These are phyloP conservation scores for Aulostomus chinensis DNA, from an alignment of 2,797 vertebrate genomes.

Conservation along the genomic window DNA sequence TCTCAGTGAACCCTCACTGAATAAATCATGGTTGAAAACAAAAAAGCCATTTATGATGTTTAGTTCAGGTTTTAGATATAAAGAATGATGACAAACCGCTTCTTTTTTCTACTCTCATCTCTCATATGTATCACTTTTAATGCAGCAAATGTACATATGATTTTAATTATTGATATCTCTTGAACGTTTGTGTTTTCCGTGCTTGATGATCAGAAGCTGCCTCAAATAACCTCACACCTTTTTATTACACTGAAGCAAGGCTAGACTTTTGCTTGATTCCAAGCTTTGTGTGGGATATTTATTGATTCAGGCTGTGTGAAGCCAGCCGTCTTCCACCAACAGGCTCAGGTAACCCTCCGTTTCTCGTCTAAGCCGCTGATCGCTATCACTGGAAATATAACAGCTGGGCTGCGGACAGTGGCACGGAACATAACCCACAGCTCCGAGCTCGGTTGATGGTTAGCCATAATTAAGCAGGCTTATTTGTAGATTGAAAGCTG, in stretches of 20 bases:
- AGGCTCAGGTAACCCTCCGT: slow-evolving; percentile 13
- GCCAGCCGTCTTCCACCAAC: slow-evolving; percentile 45
- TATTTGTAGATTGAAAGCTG: slow-evolving; percentile 55
- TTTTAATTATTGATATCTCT: too few species aligned
- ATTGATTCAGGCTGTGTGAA: slow-evolving; percentile 49
- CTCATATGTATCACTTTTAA: too few species aligned
- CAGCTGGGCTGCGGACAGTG: slow-evolving; percentile 33
- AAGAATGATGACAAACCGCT: too few species aligned
- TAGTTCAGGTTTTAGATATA: too few species aligned
- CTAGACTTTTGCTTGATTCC: slow-evolving; percentile 21
- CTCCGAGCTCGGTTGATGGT: slow-evolving; percentile 35
- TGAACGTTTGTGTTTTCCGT: too few species aligned
- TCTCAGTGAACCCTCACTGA: too few species aligned
- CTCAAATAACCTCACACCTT: slow-evolving; percentile 22
- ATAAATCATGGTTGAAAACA: too few species aligned
- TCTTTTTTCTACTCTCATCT: too few species aligned
- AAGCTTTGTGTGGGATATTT: slow-evolving; percentile 29
- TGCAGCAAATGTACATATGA: too few species aligned
- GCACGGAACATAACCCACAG: slow-evolving; percentile 58
- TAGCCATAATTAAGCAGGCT: slow-evolving; percentile 56
- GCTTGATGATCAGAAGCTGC: too few species aligned
- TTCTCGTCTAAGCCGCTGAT: slow-evolving; percentile 46
- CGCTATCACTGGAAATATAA: slow-evolving; percentile 52
- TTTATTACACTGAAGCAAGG: slow-evolving; percentile 4
- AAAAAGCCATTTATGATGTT: too few species aligned